These are phyloP conservation scores for Tanytarsus gracilentus DNA, from an alignment of 2,888 invertebrate species.

Conservation along the genomic window DNA sequence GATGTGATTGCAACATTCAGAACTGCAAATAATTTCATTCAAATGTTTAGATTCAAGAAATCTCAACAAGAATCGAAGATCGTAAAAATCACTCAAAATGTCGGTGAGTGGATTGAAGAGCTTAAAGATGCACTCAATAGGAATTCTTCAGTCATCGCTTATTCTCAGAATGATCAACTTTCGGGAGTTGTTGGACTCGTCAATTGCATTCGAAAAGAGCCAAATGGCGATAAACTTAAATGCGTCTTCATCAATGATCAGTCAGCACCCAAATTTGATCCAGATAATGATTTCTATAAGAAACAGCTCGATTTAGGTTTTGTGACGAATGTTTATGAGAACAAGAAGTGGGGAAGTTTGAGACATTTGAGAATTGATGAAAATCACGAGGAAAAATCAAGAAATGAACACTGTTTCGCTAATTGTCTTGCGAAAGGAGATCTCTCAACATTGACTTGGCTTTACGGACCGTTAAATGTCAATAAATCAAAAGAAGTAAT, in stretches of 20 bases:
- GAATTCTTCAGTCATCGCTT: conserved; percentile 47
- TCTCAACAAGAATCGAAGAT: conserved; percentile 30
- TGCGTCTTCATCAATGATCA: conserved; percentile 56
- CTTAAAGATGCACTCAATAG: conserved; percentile 35
- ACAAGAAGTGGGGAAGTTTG: conserved; percentile 64
- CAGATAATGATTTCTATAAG: conserved; percentile 54
- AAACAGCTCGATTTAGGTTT: conserved; percentile 62
- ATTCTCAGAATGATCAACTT: conserved; percentile 55
- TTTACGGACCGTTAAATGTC: conserved; percentile 54
- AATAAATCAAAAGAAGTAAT: conserved; percentile 32
- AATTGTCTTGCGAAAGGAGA: conserved; percentile 78
- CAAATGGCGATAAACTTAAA: conserved; percentile 56
- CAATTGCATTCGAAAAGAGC: conserved; percentile 75
- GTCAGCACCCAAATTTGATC: conserved; percentile 56
- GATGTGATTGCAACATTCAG: conserved; percentile 36
- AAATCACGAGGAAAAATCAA: conserved; percentile 41
- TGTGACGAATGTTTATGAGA: conserved; percentile 57
- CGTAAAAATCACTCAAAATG: conserved; percentile 35
- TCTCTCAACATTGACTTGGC: conserved; percentile 73
- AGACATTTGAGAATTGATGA: conserved; percentile 62
- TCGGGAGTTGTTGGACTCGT: conserved; percentile 79
- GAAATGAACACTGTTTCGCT: conserved; percentile 60
- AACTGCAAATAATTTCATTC: conserved; percentile 36
- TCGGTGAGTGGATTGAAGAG: conserved; percentile 38
- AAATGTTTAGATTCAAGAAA: conserved; percentile 32